Evolutionary conservation across 2,113 vertebrate species (phyloP).

Genomic region (Cyprinodon brontotheroides): DNA sequence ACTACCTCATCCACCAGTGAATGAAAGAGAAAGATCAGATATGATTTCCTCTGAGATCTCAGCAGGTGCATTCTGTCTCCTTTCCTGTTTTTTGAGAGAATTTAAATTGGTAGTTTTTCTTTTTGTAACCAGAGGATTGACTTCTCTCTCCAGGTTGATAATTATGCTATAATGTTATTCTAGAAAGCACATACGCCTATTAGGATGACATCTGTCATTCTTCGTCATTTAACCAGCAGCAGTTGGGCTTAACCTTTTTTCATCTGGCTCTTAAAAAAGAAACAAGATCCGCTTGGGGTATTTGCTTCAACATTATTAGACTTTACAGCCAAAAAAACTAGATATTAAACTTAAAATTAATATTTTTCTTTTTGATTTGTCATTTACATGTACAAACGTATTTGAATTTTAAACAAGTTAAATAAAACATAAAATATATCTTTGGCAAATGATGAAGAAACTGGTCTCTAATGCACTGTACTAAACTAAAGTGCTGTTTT

Average conservation of each 20-base stretch:
- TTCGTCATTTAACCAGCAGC: conserved; percentile 38
- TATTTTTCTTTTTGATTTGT: no score
- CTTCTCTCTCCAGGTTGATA: conserved; percentile 46
- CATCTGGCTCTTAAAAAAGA: background rate
- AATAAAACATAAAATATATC: no score
- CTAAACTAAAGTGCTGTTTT: no score
- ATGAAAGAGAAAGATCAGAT: background rate
- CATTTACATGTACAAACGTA: no score
- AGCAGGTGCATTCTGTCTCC: conserved; percentile 5
- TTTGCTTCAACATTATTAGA: background rate
- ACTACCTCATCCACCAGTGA: background rate
- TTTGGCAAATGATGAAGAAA: no score
- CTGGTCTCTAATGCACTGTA: no score
- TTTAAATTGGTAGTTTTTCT: conserved; percentile 49
- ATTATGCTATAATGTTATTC: conserved; percentile 34
- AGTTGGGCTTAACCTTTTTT: conserved; percentile 31
- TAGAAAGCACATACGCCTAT: conserved; percentile 37
- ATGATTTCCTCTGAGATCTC: conserved; percentile 15
- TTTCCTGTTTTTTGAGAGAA: conserved; percentile 30
- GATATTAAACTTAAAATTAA: background rate
- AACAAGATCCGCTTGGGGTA: conserved; percentile 5
- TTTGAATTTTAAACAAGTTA: no score
- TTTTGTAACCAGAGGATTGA: conserved; percentile 39
- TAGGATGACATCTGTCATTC: conserved; percentile 55
- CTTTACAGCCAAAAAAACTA: background rate